Evolutionary conservation across 2,113 vertebrate species (phyloP).

Genomic region (Mugil cephalus): DNA sequence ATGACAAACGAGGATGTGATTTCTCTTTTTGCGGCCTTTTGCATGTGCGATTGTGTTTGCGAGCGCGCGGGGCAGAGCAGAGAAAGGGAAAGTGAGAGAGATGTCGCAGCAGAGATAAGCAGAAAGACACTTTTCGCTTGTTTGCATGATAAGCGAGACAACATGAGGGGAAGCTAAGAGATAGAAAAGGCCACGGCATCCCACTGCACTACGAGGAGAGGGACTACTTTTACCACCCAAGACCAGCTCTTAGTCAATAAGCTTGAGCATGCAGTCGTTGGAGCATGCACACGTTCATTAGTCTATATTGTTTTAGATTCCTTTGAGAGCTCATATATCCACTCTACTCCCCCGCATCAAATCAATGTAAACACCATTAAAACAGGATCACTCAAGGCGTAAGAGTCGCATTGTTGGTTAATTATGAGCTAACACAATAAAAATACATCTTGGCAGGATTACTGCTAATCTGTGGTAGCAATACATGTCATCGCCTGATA

Average conservation of each 20-base stretch:
- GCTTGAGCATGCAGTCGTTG: constrained; percentile 20
- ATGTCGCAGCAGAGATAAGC: constrained; percentile 1
- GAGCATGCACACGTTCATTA: constrained; percentile 49
- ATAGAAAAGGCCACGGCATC: constrained; percentile 1
- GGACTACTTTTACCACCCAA: neutral
- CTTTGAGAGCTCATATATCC: constrained; percentile 28
- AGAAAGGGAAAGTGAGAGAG: constrained; percentile 22
- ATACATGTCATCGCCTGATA: constrained; percentile 48
- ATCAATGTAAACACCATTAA: constrained; percentile 69
- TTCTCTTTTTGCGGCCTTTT: constrained; percentile 6
- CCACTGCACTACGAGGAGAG: neutral
- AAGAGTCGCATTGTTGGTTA: constrained; percentile 53
- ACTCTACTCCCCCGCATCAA: constrained; percentile 46
- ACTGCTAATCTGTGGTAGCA: constrained; percentile 66
- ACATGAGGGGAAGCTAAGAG: constrained; percentile 43
- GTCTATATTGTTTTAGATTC: constrained; percentile 62
- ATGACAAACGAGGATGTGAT: constrained; percentile 62
- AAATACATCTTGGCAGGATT: constrained; percentile 69
- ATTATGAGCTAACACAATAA: constrained; percentile 60
- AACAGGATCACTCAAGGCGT: constrained; percentile 60
- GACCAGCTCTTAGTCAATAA: constrained; percentile 12
- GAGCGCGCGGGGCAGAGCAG: constrained; percentile 7
- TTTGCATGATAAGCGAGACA: constrained; percentile 19
- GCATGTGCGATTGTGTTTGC: constrained; percentile 21
- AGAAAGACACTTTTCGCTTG: constrained; percentile 10